Evolutionary conservation across 2,797 vertebrate genomes (phyloP), one percentile per base, ranked within the genome.

Genomic region (Phalanger gymnotis): DNA sequence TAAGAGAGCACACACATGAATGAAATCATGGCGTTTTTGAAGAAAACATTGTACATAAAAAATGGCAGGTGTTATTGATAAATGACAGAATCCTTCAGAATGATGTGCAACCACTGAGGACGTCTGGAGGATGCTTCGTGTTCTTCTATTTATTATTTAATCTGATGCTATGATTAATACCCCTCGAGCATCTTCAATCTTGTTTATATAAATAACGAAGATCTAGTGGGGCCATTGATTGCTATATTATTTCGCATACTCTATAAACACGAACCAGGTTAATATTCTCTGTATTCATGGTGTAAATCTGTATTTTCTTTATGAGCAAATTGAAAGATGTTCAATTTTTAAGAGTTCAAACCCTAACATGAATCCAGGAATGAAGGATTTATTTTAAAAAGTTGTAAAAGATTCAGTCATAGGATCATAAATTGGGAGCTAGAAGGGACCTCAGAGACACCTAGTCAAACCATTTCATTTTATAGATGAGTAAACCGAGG

Each of bases 241-340:
- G 73, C 40, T 87, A 28, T 87, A 27, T 47, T 51, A 27, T 87
- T 87, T 87, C 73, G 28, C 73, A 51, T 87, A 87, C 9, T 51
- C 40, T 54, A 54, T 30, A 92, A 90, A 19, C 93, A 61, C 30
- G 61, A 95, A 52, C 19, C 30, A 91, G 27, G 40, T 87, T 51
- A 54, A 3, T 52, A 34, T 57, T 53, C 53, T 95, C 90, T 53
- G 40, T 7, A 57, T 94, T 94, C 90, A 10, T 3, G 89, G 93
- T 94, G 90, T 96, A 95, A 95, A 95, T 53, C 47, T 58, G 22
- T 31, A 93, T 91, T 92, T 52, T 31, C 90, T 95, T 94, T 92
- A 51, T 90, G 55, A 95, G 73, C 30, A 90, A 91, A 81, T 34
- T 92, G 93, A 66, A 92, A 2, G 40, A 30, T 6, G 90, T 27